Conservation (phyloP, 53 echinoderm and acorn worm species). For the Patiria pectinifera region DNA sequence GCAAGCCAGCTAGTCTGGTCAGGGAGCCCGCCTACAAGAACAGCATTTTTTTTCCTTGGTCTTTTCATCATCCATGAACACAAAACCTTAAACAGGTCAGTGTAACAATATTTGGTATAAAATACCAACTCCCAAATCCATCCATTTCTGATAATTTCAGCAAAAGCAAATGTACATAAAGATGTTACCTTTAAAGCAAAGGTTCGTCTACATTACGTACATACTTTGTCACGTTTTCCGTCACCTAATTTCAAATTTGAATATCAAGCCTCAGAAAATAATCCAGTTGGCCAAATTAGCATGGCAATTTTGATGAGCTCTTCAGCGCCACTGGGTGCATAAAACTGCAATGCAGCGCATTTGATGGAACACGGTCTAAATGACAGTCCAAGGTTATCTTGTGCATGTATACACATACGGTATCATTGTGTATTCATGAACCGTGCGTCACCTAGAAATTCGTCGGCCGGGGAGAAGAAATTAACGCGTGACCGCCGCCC, state of each 20-base stretch:
- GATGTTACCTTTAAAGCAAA: too few species aligned
- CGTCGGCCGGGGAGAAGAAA: neutral
- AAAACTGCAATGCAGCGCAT: neutral
- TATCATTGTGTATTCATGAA: slow-evolving; percentile 20
- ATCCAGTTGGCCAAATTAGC: neutral
- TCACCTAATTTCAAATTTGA: neutral
- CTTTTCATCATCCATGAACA: too few species aligned
- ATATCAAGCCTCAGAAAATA: neutral
- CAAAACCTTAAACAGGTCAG: too few species aligned
- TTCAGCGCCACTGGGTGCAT: neutral
- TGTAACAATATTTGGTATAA: too few species aligned
- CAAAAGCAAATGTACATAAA: too few species aligned
- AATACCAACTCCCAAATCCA: too few species aligned
- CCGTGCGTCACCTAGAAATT: neutral
- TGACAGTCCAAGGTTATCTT: neutral
- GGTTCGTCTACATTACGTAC: too few species aligned
- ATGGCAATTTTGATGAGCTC: neutral
- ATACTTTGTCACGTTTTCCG: neutral
- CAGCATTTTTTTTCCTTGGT: too few species aligned
- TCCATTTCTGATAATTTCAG: too few species aligned
- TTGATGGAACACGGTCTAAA: neutral
- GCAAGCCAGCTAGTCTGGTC: too few species aligned
- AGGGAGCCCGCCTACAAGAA: too few species aligned
- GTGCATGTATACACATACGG: neutral
- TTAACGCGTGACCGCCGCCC: neutral